Percentiles rank a stretch among this genome's conserved stretches.
Conservation (phyloP, 92 coral and sea anemone genomes). For the Parazoanthus darwini region DNA sequence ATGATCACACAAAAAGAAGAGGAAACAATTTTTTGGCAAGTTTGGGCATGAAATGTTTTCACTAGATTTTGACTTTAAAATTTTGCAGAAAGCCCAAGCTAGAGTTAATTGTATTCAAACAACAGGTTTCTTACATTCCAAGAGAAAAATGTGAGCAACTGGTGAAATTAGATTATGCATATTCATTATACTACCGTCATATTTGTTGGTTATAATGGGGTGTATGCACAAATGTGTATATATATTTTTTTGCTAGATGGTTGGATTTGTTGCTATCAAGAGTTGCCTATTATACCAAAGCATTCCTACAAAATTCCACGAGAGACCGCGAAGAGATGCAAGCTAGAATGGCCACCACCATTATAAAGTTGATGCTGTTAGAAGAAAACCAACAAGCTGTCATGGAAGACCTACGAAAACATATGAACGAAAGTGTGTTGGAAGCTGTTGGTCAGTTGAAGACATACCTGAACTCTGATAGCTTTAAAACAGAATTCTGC, state of each 20-base stretch:
- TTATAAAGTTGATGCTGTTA: neutral
- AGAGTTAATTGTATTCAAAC: too few relatives aligned
- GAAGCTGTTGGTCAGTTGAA: neutral
- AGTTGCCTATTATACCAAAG: slow-evolving; percentile 3
- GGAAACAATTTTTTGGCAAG: too few relatives aligned
- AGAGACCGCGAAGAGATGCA: slow-evolving; percentile 16
- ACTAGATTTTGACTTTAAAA: too few relatives aligned
- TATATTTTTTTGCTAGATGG: slow-evolving; percentile 20
- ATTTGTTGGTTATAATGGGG: neutral
- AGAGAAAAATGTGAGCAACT: too few relatives aligned
- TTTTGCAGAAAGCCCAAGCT: too few relatives aligned
- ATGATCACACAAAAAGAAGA: neutral
- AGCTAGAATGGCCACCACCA: neutral
- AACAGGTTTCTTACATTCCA: too few relatives aligned
- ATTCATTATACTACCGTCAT: neutral
- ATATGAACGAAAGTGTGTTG: neutral
- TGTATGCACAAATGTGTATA: neutral
- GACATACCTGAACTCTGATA: neutral
- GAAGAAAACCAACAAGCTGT: neutral
- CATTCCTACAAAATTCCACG: slow-evolving; percentile 4
- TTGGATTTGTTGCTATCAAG: slow-evolving; percentile 5
- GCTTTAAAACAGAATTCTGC: neutral
- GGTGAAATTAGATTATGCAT: neutral
- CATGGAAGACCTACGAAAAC: neutral
- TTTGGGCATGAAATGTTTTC: too few relatives aligned